Conservation (phyloP, 2,113 vertebrate genomes). For the Caracal caracal region DNA sequence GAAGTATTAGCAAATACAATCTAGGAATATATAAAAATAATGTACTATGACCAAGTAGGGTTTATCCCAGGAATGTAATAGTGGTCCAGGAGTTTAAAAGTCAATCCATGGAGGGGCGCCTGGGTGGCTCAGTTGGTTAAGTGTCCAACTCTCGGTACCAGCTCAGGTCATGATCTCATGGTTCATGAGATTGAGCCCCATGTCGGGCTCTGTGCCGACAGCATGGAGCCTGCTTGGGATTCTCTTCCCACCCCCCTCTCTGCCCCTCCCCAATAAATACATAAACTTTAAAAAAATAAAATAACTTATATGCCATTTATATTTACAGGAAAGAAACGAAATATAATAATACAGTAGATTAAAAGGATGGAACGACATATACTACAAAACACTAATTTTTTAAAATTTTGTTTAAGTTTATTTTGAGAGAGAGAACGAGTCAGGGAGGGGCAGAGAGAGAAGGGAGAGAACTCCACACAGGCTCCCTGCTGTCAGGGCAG, state of each 20-base stretch:
- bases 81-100: not conserved
- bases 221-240: too few species aligned
- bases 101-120: not conserved
- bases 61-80: not conserved
- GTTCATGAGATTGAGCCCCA: too few species aligned
- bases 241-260: too few species aligned
- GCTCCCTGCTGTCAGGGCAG: too few species aligned
- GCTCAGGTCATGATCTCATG: not conserved
- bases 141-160: not conserved
- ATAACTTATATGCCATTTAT: not conserved
- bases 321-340: not conserved
- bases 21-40: not conserved
- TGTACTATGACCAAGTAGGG: not conserved
- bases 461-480: too few species aligned
- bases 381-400: not conserved
- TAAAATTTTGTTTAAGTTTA: too few species aligned
- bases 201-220: too few species aligned
- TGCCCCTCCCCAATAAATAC: too few species aligned
- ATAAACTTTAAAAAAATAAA: not conserved
- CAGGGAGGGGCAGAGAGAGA: too few species aligned
- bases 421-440: too few species aligned
- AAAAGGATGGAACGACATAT: not conserved
- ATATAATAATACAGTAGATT: not conserved
- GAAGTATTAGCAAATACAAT: not conserved
- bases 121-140: not conserved